Percentiles rank a stretch among this genome's conserved stretches.
phyloP scores from a whole-genome alignment of 2,888 invertebrate genomes.

The Ernsta delagoae region DNA sequence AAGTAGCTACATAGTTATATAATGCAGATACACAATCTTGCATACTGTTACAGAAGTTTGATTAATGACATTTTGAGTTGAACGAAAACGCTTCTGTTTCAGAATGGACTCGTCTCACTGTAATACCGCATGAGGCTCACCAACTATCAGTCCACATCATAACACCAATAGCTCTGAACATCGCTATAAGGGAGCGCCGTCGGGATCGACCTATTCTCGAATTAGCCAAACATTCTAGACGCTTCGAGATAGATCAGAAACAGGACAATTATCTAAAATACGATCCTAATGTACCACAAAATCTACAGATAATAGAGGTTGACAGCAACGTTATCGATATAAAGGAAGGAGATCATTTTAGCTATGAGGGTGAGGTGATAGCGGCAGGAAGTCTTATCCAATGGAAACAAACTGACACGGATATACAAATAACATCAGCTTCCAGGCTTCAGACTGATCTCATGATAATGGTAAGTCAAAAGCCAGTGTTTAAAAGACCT shows the following conservation, averaged over 20 bases:
- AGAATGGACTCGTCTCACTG: constrained; percentile 74
- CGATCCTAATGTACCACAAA: constrained; percentile 74
- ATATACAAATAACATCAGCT: constrained; percentile 64
- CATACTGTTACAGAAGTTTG: too few relatives aligned
- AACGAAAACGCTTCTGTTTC: constrained; percentile 12
- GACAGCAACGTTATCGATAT: constrained; percentile 74
- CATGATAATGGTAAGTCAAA: constrained; percentile 71
- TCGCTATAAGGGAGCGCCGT: constrained; percentile 69
- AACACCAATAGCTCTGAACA: constrained; percentile 64
- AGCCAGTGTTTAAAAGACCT: too few relatives aligned
- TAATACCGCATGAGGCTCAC: constrained; percentile 73
- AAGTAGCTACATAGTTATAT: too few relatives aligned
- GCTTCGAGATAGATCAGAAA: constrained; percentile 60
- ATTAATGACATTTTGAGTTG: neutral
- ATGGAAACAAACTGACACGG: constrained; percentile 69
- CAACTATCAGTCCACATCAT: constrained; percentile 67
- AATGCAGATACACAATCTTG: too few relatives aligned
- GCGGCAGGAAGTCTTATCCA: constrained; percentile 67
- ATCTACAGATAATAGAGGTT: constrained; percentile 74
- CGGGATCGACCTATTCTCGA: constrained; percentile 69
- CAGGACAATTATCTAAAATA: constrained; percentile 73
- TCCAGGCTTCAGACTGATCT: constrained; percentile 71
- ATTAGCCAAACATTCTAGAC: constrained; percentile 62
- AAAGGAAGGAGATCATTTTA: constrained; percentile 60
- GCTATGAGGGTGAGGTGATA: constrained; percentile 67